Conservation (phyloP, 2,888 invertebrate genomes). For the Stomorhina lunata region DNA sequence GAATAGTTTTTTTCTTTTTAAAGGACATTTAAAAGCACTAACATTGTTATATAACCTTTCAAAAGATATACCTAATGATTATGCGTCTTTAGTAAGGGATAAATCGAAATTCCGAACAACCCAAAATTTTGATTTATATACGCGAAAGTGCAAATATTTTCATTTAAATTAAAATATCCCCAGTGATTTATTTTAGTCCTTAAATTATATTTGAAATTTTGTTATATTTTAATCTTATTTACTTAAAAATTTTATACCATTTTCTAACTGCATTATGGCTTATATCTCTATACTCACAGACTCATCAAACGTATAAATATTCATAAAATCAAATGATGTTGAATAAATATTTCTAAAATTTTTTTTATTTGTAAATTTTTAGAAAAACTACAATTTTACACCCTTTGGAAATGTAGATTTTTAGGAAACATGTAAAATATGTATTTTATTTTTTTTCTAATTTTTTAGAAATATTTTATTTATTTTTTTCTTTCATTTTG, state of each 20-base stretch:
- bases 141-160: no score
- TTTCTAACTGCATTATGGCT: neutral
- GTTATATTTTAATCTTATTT: constrained; percentile 17
- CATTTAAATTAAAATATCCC: no score
- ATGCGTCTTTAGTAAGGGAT: no score
- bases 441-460: neutral
- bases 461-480: constrained; percentile 3
- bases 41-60: no score
- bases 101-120: no score
- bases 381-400: constrained; percentile 5
- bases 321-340: constrained; percentile 26
- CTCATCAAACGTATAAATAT: constrained; percentile 10
- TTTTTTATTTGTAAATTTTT: constrained; percentile 22
- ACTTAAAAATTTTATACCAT: constrained; percentile 3
- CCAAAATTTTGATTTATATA: no score
- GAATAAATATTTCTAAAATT: constrained; percentile 7
- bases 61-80: no score
- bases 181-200: no score
- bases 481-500: constrained; percentile 20
- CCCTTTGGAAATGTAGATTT: neutral
- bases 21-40: no score
- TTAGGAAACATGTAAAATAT: constrained; percentile 18
- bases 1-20: no score
- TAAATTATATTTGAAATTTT: no score
- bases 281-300: neutral